Evolutionary conservation across 2,113 vertebrate genomes (phyloP), one percentile per base, ranked within the genome.

Genomic region (Ochotona princeps): DNA sequence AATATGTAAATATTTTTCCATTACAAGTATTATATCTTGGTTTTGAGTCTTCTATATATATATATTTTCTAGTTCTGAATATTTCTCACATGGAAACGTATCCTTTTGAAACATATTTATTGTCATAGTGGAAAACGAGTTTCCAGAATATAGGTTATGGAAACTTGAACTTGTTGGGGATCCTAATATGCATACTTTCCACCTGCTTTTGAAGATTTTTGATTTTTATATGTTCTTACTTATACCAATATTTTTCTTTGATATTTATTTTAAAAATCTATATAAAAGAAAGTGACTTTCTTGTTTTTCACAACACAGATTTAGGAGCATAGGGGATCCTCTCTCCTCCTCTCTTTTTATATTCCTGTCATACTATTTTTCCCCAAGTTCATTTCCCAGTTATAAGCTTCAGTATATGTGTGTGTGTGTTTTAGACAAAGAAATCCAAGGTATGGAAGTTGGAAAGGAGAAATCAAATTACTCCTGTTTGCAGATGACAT

Each of bases 21-120:
- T 72, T 73, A 44, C 2, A 61, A 74, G 80, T 69, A 67, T 78
- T 28, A 28, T 20, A 79, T 3, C 11, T 26, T 85, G 49, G 21
- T 38, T 93, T 88, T 85, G 11, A 49, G 49, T 87, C 30, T 85
- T 14, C 73, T 85, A 65, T 69, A 57, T 15, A 20, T 80, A 74
- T 83, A 84, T 79, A 73, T 83, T 44, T 44, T 44, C 30, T 93
- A 63, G 54, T 73, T 81, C 26, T 44, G 63, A 75, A 69, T 91
- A 35, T 83, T 88, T 14, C n/a, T 66, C 14, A 35, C 18, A 10
- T 89, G 38, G 38, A 61, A 84, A 1, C 1, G 47, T 69, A 28
- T 28, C 7, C 35, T 63, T 54, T 7, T 26, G 2, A 74, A 51
- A 76, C 65, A 75, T 51, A 14, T 57, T 44, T 81, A 82, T 44